Evolutionary conservation across 2,888 invertebrate genomes (phyloP).

Genomic region (Temnothorax unifasciatus): DNA sequence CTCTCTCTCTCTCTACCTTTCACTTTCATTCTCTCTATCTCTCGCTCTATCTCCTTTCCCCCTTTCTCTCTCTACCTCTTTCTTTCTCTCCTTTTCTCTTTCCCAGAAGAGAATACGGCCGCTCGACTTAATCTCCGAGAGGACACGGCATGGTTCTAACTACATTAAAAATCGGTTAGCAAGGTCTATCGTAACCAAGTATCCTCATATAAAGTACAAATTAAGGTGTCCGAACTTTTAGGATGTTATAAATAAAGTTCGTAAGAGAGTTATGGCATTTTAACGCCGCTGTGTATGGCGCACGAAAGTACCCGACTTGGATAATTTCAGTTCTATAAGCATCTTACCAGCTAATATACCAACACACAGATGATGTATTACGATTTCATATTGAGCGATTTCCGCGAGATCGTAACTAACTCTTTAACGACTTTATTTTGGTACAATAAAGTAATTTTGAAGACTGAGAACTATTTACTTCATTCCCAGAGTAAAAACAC

Average conservation of each 20-base stretch:
- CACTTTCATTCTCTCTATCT: conserved; percentile 28
- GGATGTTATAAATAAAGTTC: conserved; percentile 62
- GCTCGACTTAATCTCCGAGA: conserved; percentile 59
- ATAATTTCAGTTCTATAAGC: conserved; percentile 59
- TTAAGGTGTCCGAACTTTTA: conserved; percentile 72
- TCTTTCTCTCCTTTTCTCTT: not conserved
- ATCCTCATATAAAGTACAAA: conserved; percentile 76
- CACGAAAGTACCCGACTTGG: conserved; percentile 47
- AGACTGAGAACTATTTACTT: conserved; percentile 72
- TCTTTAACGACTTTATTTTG: conserved; percentile 73
- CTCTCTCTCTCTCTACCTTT: not conserved
- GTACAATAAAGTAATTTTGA: conserved; percentile 72
- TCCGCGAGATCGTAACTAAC: conserved; percentile 68
- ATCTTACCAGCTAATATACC: conserved; percentile 55
- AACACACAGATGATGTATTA: conserved; percentile 56
- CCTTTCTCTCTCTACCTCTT: not conserved
- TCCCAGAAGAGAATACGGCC: conserved; percentile 50
- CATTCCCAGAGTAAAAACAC: conserved; percentile 54
- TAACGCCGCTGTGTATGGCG: conserved; percentile 48
- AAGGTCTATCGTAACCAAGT: conserved; percentile 65
- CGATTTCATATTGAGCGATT: conserved; percentile 71
- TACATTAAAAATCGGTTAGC: conserved; percentile 57
- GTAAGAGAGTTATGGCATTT: conserved; percentile 60
- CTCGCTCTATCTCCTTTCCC: conserved; percentile 9
- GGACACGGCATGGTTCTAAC: conserved; percentile 53